Evolutionary conservation across 23 tunicate species (phyloP).

Genomic region (Botrylloides violaceus): DNA sequence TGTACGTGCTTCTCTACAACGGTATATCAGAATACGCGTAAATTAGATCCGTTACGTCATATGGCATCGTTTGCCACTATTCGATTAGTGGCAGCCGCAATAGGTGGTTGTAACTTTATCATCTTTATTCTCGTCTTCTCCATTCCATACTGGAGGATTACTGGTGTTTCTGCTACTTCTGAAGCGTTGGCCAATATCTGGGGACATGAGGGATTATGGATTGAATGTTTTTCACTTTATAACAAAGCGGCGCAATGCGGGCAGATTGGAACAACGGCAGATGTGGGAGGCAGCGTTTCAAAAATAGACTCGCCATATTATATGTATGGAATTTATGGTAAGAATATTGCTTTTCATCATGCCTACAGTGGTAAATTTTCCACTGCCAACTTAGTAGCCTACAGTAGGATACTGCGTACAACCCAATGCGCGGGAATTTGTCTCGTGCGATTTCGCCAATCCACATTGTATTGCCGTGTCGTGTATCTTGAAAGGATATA

Average conservation of each 20-base stretch:
- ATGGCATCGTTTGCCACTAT: conserved; percentile 10
- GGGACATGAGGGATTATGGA: conserved; percentile 60
- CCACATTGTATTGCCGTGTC: too few species aligned
- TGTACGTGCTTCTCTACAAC: too few species aligned
- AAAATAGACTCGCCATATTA: conserved; percentile 3
- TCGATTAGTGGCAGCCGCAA: background rate
- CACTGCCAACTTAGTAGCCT: too few species aligned
- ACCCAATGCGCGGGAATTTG: too few species aligned
- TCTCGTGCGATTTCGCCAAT: too few species aligned
- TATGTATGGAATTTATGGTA: conserved; percentile 35
- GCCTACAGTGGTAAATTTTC: too few species aligned
- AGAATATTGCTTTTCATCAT: conserved; percentile 21
- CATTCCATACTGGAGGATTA: conserved; percentile 71
- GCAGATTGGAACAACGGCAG: conserved; percentile 21
- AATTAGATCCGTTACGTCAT: too few species aligned
- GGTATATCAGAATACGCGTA: too few species aligned
- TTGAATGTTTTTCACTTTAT: conserved; percentile 41
- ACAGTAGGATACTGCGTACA: too few species aligned
- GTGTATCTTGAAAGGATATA: too few species aligned
- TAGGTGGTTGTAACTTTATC: conserved; percentile 4
- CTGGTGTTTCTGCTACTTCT: conserved; percentile 44
- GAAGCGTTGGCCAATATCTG: conserved; percentile 44
- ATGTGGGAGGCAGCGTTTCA: background rate
- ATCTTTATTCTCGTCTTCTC: conserved; percentile 27
- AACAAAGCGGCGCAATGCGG: conserved; percentile 44